Conservation (phyloP, 2,113 vertebrate genomes). For the Synodontis membranacea region DNA sequence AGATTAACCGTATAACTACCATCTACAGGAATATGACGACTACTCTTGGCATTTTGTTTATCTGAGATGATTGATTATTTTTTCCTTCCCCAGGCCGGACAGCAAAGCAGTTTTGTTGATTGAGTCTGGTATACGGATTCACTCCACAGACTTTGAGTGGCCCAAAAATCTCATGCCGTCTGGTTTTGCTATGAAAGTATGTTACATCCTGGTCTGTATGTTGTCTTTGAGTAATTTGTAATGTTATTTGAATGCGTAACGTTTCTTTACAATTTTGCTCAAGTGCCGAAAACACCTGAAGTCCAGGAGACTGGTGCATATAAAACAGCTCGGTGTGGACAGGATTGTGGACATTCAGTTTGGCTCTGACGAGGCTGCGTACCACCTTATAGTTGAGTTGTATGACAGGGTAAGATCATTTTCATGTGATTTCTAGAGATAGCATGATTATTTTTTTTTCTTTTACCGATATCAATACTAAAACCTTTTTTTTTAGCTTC, state of each 20-base stretch:
- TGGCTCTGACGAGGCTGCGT: conserved; percentile 91
- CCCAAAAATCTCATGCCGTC: conserved; percentile 98
- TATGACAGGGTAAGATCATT: conserved; percentile 89
- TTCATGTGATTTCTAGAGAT: neutral
- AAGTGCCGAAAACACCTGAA: conserved; percentile 95
- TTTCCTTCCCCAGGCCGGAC: conserved; percentile 78
- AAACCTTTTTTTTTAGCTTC: neutral
- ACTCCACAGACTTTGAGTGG: conserved; percentile 97
- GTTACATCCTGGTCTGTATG: neutral
- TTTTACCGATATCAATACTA: neutral
- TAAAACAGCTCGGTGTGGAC: conserved; percentile 89
- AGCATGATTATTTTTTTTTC: too few relatives aligned
- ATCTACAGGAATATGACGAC: neutral
- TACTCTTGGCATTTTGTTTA: neutral
- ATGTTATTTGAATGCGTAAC: neutral
- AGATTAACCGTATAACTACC: neutral
- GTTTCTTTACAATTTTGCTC: neutral
- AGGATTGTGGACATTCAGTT: conserved; percentile 96
- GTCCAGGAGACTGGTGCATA: conserved; percentile 80
- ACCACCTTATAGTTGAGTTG: conserved; percentile 92
- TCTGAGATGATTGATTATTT: conserved; percentile 2
- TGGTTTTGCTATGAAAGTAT: conserved; percentile 96
- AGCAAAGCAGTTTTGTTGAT: conserved; percentile 89
- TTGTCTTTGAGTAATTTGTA: neutral
- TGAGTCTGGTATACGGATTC: conserved; percentile 92